Conservation (phyloP, 2,888 invertebrate genomes). For the Aspidiotus destructor region DNA sequence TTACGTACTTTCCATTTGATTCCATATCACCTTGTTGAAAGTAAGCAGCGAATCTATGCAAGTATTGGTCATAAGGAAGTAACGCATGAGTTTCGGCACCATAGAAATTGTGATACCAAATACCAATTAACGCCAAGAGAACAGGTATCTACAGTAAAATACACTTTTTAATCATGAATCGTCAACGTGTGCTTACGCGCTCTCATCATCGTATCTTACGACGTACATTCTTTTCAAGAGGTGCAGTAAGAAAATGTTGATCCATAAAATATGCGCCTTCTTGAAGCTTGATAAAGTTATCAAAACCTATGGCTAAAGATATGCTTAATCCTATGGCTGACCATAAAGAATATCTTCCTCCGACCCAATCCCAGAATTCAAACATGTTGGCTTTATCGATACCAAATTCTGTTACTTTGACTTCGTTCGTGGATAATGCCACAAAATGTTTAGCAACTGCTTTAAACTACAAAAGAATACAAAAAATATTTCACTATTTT, state of each 20-base stretch:
- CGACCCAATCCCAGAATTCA: conserved; percentile 99
- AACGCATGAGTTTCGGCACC: conserved; percentile 92
- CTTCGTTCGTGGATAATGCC: conserved; percentile 88
- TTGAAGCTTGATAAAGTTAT: conserved; percentile 84
- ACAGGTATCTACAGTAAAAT: conserved; percentile 64
- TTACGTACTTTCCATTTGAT: conserved; percentile 83
- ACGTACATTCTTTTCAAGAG: conserved; percentile 82
- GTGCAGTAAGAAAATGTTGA: conserved; percentile 77
- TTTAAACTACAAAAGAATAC: conserved; percentile 44
- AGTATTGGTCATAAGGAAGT: conserved; percentile 95
- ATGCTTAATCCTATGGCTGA: conserved; percentile 98
- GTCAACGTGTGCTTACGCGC: not conserved
- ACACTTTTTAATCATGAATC: not conserved
- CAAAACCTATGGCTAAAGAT: conserved; percentile 82
- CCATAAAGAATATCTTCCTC: conserved; percentile 95
- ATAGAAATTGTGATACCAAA: conserved; percentile 93
- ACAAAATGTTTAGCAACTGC: conserved; percentile 96
- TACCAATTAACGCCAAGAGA: conserved; percentile 78
- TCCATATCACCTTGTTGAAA: conserved; percentile 99
- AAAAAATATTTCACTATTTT: not conserved
- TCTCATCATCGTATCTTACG: too few species aligned
- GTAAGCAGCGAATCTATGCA: conserved; percentile 97
- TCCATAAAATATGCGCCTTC: conserved; percentile 91
- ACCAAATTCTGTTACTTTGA: conserved; percentile 93
- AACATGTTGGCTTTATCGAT: conserved; percentile 98